Evolutionary conservation across 2,113 vertebrate species (phyloP).

Genomic region (Sigmodon hispidus): DNA sequence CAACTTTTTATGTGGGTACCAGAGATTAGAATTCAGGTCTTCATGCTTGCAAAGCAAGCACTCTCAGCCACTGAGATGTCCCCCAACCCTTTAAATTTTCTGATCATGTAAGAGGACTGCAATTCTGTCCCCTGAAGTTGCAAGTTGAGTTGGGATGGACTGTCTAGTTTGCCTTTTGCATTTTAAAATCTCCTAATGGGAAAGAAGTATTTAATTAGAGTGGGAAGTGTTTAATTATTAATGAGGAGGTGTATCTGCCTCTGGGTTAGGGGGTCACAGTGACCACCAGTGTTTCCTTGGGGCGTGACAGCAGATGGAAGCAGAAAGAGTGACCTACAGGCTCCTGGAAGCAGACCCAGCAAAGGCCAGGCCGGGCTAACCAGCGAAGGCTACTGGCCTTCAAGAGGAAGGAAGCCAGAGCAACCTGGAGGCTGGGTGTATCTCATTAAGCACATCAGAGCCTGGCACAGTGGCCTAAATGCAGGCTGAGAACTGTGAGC

Average conservation of each 20-base stretch:
- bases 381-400: background rate
- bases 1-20: background rate
- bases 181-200: too few species aligned
- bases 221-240: background rate
- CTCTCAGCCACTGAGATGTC: background rate
- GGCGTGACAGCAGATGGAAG: too few species aligned
- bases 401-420: background rate
- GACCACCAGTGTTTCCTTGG: too few species aligned
- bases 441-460: background rate
- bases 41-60: background rate
- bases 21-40: background rate
- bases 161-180: too few species aligned
- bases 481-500: background rate
- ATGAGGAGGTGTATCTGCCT: background rate
- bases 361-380: background rate
- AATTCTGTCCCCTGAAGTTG: background rate
- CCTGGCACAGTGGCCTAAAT: background rate
- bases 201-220: background rate
- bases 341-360: background rate
- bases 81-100: background rate
- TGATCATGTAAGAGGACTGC: accelerated
- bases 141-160: background rate
- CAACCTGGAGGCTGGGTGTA: too few species aligned
- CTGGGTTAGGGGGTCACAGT: background rate
- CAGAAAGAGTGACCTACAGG: background rate